Evolutionary conservation across 1,140 invertebrate genomes (phyloP), one percentile per base, ranked within the genome.

Genomic region (Drosophila carrolli): DNA sequence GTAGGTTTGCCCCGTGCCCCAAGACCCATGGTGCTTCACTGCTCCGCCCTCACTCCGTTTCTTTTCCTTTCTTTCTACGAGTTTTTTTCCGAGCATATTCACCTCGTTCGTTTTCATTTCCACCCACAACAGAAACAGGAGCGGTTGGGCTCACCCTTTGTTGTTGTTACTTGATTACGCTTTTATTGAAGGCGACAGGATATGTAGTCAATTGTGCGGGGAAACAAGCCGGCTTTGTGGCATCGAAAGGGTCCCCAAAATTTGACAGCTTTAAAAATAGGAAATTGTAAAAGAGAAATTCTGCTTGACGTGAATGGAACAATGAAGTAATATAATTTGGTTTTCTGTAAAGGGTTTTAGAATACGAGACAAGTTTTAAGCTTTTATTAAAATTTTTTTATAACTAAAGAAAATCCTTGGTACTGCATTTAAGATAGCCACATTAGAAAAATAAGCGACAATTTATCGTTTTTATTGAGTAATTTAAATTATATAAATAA

Each of bases 1-100:
- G 90, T 91, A 91, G 72, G 90, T 89, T 68, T 80, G 65, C 76
- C 72, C 60, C 75, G 73, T 80, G 43, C 27, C 72, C 67, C 65
- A 19, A 19, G 43, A 27, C 32, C 51, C 48, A 32, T 32, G 29
- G 50, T 53, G 50, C 32, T 32, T n/a, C 27, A 32, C 51, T 5
- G 23, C 44, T 29, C 8, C 74, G 27, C 32, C 19, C 41, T 46
- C 37, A 67, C 53, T 38, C 23, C 59, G 37, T 76, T 67, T 82
- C 72, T 76, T 76, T 66, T 72, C 60, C 62, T 62, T 56, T 41
- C 37, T 38, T 59, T 59, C 19, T 55, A 38, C 51, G 16, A 63
- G 19, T 35, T 59, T 57, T 62, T 63, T 78, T 78, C 78, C 48
- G 35, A 66, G 55, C 53, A 56, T 61, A 54, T 60, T 65, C 56